These are phyloP conservation scores for Orius laevigatus DNA, from an alignment of 1,140 invertebrate species.

Conservation along the genomic window DNA sequence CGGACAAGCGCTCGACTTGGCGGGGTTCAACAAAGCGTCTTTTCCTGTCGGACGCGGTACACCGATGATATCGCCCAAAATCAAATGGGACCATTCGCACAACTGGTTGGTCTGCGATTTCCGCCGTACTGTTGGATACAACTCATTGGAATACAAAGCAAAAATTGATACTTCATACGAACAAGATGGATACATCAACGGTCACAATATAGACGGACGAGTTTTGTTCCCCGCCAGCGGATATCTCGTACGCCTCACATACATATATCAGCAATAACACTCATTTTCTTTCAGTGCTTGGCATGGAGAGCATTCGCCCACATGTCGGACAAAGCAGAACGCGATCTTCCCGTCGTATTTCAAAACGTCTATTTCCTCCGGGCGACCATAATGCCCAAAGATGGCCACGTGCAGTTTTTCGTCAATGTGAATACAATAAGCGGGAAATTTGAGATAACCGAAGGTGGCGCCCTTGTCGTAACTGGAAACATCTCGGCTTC, in stretches of 20 bases:
- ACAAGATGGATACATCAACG: slow-evolving; percentile 59
- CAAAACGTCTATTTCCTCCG: slow-evolving; percentile 77
- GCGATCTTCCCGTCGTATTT: slow-evolving; percentile 68
- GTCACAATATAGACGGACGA: slow-evolving; percentile 89
- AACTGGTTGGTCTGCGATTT: slow-evolving; percentile 64
- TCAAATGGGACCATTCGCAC: slow-evolving; percentile 81
- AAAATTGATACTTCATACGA: slow-evolving; percentile 58
- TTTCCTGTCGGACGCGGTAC: slow-evolving; percentile 88
- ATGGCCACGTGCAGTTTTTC: slow-evolving; percentile 63
- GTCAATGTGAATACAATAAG: slow-evolving; percentile 75
- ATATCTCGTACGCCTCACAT: slow-evolving; percentile 58
- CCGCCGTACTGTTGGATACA: slow-evolving; percentile 37
- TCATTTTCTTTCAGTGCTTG: slow-evolving; percentile 33
- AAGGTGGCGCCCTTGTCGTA: slow-evolving; percentile 65
- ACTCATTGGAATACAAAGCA: slow-evolving; percentile 42
- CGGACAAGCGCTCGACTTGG: slow-evolving; percentile 58
- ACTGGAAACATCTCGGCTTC: slow-evolving; percentile 55
- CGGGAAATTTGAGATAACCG: slow-evolving; percentile 84
- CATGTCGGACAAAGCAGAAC: slow-evolving; percentile 53
- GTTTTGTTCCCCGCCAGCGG: slow-evolving; percentile 91
- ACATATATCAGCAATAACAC: neutral
- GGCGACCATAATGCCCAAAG: slow-evolving; percentile 80
- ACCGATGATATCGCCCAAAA: slow-evolving; percentile 64
- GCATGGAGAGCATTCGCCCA: slow-evolving; percentile 90
- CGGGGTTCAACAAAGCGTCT: slow-evolving; percentile 56